Percentiles rank a stretch among this genome's conserved stretches.
These are phyloP conservation scores for Muricea muricata DNA, from an alignment of 92 coral and sea anemone genomes.

Conservation along the genomic window DNA sequence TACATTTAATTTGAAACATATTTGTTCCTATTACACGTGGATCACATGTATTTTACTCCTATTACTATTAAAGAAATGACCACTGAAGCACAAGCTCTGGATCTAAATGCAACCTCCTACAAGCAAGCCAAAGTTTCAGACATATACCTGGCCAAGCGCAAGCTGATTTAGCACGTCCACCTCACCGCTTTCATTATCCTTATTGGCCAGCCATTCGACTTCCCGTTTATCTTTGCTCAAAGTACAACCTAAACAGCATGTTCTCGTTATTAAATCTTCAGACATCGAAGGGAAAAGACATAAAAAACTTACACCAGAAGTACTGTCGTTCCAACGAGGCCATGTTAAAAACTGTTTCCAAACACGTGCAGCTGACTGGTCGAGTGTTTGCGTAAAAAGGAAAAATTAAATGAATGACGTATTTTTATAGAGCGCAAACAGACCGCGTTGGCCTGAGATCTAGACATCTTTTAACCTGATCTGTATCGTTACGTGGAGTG, in stretches of 20 bases:
- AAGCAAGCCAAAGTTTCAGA: not conserved
- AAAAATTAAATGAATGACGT: not conserved
- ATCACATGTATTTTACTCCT: too few species aligned
- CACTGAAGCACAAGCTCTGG: too few species aligned
- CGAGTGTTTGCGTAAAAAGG: not conserved
- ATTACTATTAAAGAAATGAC: too few species aligned
- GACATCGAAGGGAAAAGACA: not conserved
- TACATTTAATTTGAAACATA: too few species aligned
- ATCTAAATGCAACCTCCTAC: too few species aligned
- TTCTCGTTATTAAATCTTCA: not conserved
- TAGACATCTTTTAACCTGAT: not conserved
- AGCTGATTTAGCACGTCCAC: constrained; percentile 73
- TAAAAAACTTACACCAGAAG: constrained; percentile 76
- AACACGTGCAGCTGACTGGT: constrained; percentile 5
- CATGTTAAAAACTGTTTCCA: constrained; percentile 44
- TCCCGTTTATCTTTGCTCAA: constrained; percentile 66
- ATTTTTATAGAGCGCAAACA: not conserved
- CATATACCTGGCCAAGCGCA: constrained; percentile 67
- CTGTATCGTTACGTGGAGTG: not conserved
- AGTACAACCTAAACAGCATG: constrained; percentile 65
- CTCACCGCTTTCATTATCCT: constrained; percentile 53
- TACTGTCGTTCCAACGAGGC: constrained; percentile 78
- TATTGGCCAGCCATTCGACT: constrained; percentile 59
- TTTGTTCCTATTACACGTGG: too few species aligned
- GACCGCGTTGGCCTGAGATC: not conserved